Percentiles rank a stretch among this genome's conserved stretches.
These are phyloP conservation scores for Coptodon bakossiorum DNA, from an alignment of 2,113 vertebrate genomes.

Conservation along the genomic window DNA sequence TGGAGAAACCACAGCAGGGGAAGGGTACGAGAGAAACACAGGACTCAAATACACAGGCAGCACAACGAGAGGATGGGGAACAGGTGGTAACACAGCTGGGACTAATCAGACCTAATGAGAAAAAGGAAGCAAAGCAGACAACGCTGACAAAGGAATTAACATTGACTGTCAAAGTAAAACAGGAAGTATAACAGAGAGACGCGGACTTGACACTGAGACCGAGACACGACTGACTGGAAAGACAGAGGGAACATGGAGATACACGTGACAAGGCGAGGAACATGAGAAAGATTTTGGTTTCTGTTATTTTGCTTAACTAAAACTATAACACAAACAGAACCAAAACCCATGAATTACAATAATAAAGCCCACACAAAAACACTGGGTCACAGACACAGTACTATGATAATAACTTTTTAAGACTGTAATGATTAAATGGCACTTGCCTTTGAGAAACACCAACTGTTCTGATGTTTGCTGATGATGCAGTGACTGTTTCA, in stretches of 20 bases:
- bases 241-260: neutral
- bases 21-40: fast-evolving
- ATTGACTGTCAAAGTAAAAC: neutral
- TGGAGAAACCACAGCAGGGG: neutral
- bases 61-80: neutral
- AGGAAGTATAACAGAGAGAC: fast-evolving
- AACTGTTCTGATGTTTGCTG: neutral
- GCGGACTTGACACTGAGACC: neutral
- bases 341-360: fast-evolving
- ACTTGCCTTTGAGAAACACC: fast-evolving
- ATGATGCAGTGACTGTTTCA: neutral
- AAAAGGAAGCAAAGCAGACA: neutral
- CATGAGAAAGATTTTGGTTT: neutral
- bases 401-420: neutral
- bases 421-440: neutral
- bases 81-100: neutral
- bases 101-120: neutral
- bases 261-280: fast-evolving
- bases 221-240: neutral
- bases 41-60: fast-evolving
- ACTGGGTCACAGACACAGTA: neutral
- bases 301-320: neutral
- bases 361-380: neutral
- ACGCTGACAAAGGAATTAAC: neutral
- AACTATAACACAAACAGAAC: neutral